Evolutionary conservation across 35 echinoderm and acorn worm genomes (phyloP).

Genomic region (Stichopus chloronotus): DNA sequence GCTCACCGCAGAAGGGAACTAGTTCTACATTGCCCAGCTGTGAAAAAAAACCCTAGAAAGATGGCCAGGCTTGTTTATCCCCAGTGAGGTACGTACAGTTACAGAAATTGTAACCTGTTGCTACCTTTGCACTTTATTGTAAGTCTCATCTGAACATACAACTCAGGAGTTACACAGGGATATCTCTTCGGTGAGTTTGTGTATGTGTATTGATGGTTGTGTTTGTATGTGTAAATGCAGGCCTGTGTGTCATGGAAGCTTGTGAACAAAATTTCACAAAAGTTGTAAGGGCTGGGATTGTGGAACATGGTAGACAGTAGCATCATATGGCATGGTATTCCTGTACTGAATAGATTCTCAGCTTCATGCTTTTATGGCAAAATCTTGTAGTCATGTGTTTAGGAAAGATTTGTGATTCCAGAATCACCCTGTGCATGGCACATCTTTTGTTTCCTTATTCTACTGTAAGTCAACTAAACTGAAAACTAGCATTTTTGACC

Average conservation of each 20-base stretch:
- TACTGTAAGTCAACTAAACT: neutral
- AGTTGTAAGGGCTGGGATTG: neutral
- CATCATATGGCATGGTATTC: neutral
- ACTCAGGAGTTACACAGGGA: neutral
- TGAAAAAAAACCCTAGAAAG: neutral
- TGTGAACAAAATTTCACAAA: neutral
- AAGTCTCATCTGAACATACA: no score
- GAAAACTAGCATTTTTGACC: neutral
- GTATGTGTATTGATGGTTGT: neutral
- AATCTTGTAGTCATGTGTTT: neutral
- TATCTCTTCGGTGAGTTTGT: neutral
- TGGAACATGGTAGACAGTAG: neutral
- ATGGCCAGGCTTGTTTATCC: constrained; percentile 38
- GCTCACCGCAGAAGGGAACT: constrained; percentile 10
- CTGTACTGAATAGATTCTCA: neutral
- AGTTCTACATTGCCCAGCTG: neutral
- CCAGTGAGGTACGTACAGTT: constrained; percentile 20
- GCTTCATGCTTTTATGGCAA: neutral
- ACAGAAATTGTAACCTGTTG: neutral
- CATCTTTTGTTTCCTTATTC: neutral
- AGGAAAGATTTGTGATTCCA: neutral
- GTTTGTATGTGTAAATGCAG: neutral
- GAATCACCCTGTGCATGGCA: neutral
- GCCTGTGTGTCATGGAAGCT: neutral
- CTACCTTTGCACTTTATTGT: neutral